Evolutionary conservation across 2,797 vertebrate species (phyloP).

Genomic region (Oophaga sylvatica): DNA sequence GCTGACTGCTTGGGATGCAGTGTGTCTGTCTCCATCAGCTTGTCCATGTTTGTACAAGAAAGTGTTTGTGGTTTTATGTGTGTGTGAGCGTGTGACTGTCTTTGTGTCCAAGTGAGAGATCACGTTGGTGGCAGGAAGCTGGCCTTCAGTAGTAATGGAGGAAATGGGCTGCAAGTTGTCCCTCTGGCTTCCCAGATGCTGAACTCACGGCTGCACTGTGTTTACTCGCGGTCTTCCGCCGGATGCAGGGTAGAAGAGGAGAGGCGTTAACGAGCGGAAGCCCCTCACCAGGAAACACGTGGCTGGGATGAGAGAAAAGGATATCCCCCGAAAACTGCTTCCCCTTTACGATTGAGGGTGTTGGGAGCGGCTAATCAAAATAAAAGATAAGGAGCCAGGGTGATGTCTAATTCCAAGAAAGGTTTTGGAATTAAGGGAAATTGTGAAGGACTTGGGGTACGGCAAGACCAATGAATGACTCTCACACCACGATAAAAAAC

Average conservation of each 20-base stretch:
- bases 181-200: conserved; percentile 65
- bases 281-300: conserved; percentile 63
- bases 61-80: conserved; percentile 41
- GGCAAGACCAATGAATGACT: background rate
- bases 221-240: conserved; percentile 72
- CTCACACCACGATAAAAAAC: background rate
- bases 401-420: background rate
- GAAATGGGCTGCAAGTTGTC: conserved; percentile 62
- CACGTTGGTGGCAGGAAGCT: conserved; percentile 66
- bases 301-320: conserved; percentile 59
- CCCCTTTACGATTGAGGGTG: background rate
- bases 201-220: conserved; percentile 64
- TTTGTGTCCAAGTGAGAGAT: conserved; percentile 44
- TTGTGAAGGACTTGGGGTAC: background rate
- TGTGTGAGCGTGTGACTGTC: conserved; percentile 32
- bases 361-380: background rate
- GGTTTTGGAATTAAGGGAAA: background rate
- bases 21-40: conserved; percentile 1
- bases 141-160: conserved; percentile 63
- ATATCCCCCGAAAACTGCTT: conserved; percentile 39
- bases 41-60: conserved; percentile 31
- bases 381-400: background rate
- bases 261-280: conserved; percentile 62
- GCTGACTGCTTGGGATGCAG: background rate
- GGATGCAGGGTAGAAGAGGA: conserved; percentile 61